phyloP scores from a whole-genome alignment of 2,888 invertebrate species.

The Drosophila vallismaia region DNA sequence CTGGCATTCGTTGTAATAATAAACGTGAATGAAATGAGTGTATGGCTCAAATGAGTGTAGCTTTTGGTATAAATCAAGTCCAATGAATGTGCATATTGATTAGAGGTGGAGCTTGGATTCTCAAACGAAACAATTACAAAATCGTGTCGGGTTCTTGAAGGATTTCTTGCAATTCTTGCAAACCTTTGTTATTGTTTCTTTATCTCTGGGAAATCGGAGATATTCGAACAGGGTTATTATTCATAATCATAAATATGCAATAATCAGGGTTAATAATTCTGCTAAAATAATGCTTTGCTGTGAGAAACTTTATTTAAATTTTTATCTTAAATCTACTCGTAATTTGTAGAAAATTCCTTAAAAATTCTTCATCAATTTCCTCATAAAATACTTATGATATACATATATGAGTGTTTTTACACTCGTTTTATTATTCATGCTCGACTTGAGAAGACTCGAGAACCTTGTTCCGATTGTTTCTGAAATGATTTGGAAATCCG shows the following conservation, averaged over 20 bases:
- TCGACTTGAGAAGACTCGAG: not conserved
- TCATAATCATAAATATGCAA: too few species aligned
- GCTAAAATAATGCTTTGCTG: too few species aligned
- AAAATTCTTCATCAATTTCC: not conserved
- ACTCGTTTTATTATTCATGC: conserved; percentile 8
- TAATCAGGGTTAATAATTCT: too few species aligned
- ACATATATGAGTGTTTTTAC: not conserved
- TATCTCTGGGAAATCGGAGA: conserved; percentile 16
- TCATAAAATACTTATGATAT: not conserved
- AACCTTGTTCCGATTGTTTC: conserved; percentile 17
- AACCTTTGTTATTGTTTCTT: conserved; percentile 1
- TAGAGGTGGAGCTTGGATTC: conserved; percentile 22
- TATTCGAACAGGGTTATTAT: not conserved
- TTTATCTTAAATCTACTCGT: too few species aligned
- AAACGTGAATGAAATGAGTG: conserved; percentile 50
- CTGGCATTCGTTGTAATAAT: conserved; percentile 46
- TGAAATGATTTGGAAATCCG: conserved; percentile 8
- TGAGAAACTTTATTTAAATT: too few species aligned
- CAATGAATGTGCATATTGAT: conserved; percentile 71
- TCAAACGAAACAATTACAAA: conserved; percentile 18
- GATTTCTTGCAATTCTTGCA: conserved; percentile 26
- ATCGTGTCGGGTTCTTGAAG: conserved; percentile 6
- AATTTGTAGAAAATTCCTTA: too few species aligned
- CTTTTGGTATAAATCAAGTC: conserved; percentile 27
- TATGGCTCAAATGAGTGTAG: conserved; percentile 40